Evolutionary conservation across 2,888 invertebrate species (phyloP).

Genomic region (Eueremaeus valkanovi): DNA sequence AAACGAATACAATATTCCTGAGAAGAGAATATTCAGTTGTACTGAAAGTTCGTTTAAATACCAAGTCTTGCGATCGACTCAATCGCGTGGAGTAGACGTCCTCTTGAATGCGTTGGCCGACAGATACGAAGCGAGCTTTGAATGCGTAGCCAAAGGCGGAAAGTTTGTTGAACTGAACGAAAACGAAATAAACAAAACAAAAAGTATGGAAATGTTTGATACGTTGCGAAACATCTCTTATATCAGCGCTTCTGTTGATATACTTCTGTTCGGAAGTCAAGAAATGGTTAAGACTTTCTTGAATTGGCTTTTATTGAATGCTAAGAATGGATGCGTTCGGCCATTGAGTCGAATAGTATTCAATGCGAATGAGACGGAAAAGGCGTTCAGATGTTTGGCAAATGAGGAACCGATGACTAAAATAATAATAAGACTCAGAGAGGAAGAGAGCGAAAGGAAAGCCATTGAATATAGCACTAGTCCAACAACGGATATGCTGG

Average conservation of each 20-base stretch:
- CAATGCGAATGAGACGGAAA: slow-evolving; percentile 78
- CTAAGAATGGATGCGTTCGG: slow-evolving; percentile 77
- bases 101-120: slow-evolving; percentile 95
- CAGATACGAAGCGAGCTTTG: slow-evolving; percentile 83
- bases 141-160: slow-evolving; percentile 86
- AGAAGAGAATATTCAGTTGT: slow-evolving; percentile 80
- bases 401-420: slow-evolving; percentile 97
- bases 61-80: slow-evolving; percentile 73
- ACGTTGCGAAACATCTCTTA: slow-evolving; percentile 57
- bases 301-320: slow-evolving; percentile 82
- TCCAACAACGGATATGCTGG: slow-evolving; percentile 51
- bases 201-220: slow-evolving; percentile 55
- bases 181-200: slow-evolving; percentile 86
- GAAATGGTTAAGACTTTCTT: slow-evolving; percentile 67
- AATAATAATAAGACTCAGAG: slow-evolving; percentile 71
- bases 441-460: slow-evolving; percentile 63
- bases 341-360: slow-evolving; percentile 84
- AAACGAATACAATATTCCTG: slow-evolving; percentile 72
- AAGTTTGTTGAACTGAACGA: slow-evolving; percentile 98
- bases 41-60: slow-evolving; percentile 88
- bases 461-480: background rate
- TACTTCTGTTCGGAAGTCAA: slow-evolving; percentile 51
- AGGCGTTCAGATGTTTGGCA: slow-evolving; percentile 89
- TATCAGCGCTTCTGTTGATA: slow-evolving; percentile 66
- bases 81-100: slow-evolving; percentile 83